Base-by-base conservation (phyloP, 2,888 invertebrate species). In the Rhopalosiphum nymphaeae region DNA sequence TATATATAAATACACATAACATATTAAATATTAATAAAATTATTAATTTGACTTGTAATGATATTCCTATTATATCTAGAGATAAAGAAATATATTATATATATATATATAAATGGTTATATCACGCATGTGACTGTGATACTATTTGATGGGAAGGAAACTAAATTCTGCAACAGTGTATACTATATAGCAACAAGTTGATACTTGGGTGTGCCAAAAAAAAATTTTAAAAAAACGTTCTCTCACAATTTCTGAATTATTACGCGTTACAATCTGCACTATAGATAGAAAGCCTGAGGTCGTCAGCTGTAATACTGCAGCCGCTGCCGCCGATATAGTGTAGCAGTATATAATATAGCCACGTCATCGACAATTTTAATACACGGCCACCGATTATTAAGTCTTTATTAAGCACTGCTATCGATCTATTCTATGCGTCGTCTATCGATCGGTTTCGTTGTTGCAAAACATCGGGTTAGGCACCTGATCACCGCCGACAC, bases 171-270 rank as follows among this genome's bases (percentile, higher is more conserved):
- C 7, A 10, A 36, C 36, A 29, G 7, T n/a, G n/a, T n/a, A n/a
- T n/a, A n/a, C n/a, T n/a, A 36, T 53, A n/a, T 21, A 10, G 61
- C 49, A 49, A 87, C 87, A 87, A 85, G 25, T 86, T 57, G 57
- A 92, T 87, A 87, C 87, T 92, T 87, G 87, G 92, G 92, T 87
- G 92, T 92, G 92, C 92, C 92, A n/a, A 86, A 86, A 91, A 84
- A 36, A n/a, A 57, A 57, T 49, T 16, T 36, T 46, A 16, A n/a
- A 91, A 92, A 49, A 87, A 49, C 91, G 86, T 86, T 86, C 86
- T 46, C 57, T 61, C 61, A 11, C 36, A 67, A 91, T 57, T 91
- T 44, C 29, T 44, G 84, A 85, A 86, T 87, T 53, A 36, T 67
- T 61, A 67, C 57, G n/a, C 56, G 53, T 49, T 42, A 56, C 42